Conservation (phyloP, 2,113 vertebrate genomes). For the Sapayoa aenigma region DNA sequence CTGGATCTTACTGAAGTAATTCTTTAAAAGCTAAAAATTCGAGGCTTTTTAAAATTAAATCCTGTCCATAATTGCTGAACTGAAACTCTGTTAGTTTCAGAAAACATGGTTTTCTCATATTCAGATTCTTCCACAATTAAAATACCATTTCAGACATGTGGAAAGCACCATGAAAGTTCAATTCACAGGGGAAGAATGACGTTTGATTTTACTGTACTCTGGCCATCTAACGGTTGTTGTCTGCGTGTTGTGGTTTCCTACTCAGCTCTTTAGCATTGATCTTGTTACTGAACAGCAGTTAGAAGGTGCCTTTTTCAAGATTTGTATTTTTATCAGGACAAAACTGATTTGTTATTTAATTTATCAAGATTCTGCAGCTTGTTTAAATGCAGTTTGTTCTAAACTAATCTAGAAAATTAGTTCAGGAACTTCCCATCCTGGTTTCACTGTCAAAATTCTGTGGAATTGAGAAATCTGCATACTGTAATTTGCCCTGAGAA, state of each 20-base stretch:
- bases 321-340: not conserved
- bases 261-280: not conserved
- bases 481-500: not conserved
- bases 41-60: fast-evolving
- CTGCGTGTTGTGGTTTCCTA: not conserved
- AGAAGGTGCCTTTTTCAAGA: not conserved
- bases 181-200: not conserved
- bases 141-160: not conserved
- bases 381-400: too few relatives aligned
- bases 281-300: too few relatives aligned
- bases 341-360: not conserved
- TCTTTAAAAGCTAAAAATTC: not conserved
- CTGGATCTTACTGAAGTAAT: not conserved
- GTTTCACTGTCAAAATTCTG: not conserved
- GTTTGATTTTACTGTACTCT: not conserved
- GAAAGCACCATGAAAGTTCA: not conserved
- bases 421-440: not conserved
- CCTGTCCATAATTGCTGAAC: not conserved
- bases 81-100: not conserved
- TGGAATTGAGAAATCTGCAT: not conserved
- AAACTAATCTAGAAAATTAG: not conserved
- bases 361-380: not conserved
- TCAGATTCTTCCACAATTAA: not conserved
- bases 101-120: not conserved
- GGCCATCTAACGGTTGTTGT: not conserved